Evolutionary conservation across 2,888 invertebrate genomes (phyloP).

Genomic region (Ornithoptera alexandrae): DNA sequence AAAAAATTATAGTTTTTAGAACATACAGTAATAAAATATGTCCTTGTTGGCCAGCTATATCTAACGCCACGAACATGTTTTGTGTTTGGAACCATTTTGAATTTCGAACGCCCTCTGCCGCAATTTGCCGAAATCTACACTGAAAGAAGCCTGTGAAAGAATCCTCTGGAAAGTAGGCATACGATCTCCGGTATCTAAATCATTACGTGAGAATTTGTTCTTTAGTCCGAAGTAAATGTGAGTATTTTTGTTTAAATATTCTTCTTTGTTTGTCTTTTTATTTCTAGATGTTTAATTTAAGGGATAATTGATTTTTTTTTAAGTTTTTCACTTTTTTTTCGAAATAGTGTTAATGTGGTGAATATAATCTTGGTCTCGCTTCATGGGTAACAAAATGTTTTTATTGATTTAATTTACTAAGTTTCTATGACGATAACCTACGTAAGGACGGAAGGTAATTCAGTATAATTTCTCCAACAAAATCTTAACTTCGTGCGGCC

Average conservation of each 20-base stretch:
- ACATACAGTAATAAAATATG: slow-evolving; percentile 7
- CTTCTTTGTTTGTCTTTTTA: slow-evolving; percentile 34
- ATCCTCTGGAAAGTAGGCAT: slow-evolving; percentile 78
- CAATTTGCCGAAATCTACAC: slow-evolving; percentile 52
- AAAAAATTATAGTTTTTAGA: slow-evolving; percentile 10
- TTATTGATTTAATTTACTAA: slow-evolving; percentile 67
- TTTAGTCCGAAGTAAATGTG: slow-evolving; percentile 69
- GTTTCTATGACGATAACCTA: slow-evolving; percentile 69
- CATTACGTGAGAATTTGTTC: slow-evolving; percentile 77
- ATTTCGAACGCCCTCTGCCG: slow-evolving; percentile 75
- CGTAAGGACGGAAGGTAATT: slow-evolving; percentile 5
- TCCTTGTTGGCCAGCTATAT: slow-evolving; percentile 27
- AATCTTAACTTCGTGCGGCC: neutral
- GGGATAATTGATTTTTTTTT: slow-evolving; percentile 32
- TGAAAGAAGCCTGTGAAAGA: slow-evolving; percentile 80
- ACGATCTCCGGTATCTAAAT: slow-evolving; percentile 79
- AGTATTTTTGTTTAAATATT: slow-evolving; percentile 55
- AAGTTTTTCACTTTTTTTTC: slow-evolving; percentile 34
- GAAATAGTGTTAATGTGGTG: slow-evolving; percentile 22
- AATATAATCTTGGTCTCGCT: slow-evolving; percentile 18
- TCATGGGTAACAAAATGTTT: slow-evolving; percentile 50
- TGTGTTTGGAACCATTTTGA: slow-evolving; percentile 61
- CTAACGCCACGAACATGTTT: slow-evolving; percentile 32
- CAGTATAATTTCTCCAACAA: slow-evolving; percentile 11
- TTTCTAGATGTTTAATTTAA: slow-evolving; percentile 38